Percentiles rank a stretch among this genome's conserved stretches.
Conservation (phyloP, 2,113 vertebrate genomes). For the Poecilia latipinna region DNA sequence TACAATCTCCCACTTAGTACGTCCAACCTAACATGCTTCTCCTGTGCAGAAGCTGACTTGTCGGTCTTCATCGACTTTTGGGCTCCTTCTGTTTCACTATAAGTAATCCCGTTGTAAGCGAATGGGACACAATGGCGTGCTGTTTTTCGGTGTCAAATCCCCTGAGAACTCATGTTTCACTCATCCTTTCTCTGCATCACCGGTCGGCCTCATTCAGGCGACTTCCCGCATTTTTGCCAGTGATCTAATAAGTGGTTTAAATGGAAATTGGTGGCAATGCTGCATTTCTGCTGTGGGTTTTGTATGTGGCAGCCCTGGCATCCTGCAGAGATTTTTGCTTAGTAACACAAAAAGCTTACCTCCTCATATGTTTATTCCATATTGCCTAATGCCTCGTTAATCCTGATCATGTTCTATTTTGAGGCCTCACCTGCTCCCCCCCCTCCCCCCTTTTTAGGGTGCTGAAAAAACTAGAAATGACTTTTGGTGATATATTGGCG, state of each 20-base stretch:
- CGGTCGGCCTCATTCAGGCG: conserved; percentile 27
- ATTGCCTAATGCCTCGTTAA: background rate
- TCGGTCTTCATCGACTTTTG: background rate
- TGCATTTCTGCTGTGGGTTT: background rate
- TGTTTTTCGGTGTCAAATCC: background rate
- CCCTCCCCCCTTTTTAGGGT: background rate
- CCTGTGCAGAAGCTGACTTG: background rate
- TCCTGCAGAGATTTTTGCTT: too few species aligned
- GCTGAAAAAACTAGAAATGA: background rate
- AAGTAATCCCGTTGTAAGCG: background rate
- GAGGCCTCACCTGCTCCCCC: background rate
- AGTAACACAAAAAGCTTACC: background rate
- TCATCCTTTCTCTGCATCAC: conserved; percentile 8
- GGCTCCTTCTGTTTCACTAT: background rate
- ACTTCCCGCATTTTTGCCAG: conserved; percentile 27
- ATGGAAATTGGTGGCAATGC: background rate
- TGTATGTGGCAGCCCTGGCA: background rate
- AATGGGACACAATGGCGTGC: background rate
- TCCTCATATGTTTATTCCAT: conserved; percentile 1
- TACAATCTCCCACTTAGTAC: background rate
- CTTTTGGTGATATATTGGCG: background rate
- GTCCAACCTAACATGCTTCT: conserved; percentile 7
- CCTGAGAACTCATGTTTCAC: background rate
- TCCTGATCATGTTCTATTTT: conserved; percentile 1
- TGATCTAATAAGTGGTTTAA: background rate